phyloP scores from a whole-genome alignment of 2,797 vertebrate species.

The Morus bassanus region DNA sequence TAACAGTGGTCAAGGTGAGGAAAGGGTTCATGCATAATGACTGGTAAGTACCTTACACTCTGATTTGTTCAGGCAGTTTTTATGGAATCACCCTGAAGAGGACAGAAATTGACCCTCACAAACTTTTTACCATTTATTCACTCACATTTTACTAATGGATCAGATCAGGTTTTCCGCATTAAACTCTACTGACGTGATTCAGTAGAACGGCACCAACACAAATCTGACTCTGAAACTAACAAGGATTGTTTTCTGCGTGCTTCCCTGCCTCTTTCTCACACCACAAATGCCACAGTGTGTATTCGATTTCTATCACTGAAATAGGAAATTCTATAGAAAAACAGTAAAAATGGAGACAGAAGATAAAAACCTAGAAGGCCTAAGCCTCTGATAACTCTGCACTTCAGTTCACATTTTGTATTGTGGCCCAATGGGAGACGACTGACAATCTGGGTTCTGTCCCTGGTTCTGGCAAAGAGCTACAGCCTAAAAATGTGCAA shows the following conservation, averaged over 20 bases:
- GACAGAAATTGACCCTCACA: not conserved
- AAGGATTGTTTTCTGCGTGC: not conserved
- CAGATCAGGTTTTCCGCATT: not conserved
- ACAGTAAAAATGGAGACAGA: not conserved
- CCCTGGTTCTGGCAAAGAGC: constrained; percentile 55
- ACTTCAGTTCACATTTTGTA: constrained; percentile 35
- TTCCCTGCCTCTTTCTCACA: not conserved
- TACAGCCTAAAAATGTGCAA: constrained; percentile 51
- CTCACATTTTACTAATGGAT: not conserved
- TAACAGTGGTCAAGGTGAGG: constrained; percentile 54
- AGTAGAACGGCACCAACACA: not conserved
- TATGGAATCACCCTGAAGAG: not conserved
- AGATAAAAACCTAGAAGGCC: constrained; percentile 25
- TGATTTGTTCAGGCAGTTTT: not conserved
- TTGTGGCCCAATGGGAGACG: constrained; percentile 27
- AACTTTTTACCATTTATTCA: not conserved
- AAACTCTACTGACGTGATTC: not conserved
- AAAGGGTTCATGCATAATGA: constrained; percentile 5
- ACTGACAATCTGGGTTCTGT: constrained; percentile 60
- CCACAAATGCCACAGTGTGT: not conserved
- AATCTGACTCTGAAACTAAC: not conserved
- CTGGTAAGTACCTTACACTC: not conserved
- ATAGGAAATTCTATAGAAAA: not conserved
- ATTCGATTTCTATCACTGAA: not conserved
- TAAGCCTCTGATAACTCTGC: constrained; percentile 1